Conservation (phyloP, 2,113 vertebrate species). For the Pterophyllum scalare region DNA sequence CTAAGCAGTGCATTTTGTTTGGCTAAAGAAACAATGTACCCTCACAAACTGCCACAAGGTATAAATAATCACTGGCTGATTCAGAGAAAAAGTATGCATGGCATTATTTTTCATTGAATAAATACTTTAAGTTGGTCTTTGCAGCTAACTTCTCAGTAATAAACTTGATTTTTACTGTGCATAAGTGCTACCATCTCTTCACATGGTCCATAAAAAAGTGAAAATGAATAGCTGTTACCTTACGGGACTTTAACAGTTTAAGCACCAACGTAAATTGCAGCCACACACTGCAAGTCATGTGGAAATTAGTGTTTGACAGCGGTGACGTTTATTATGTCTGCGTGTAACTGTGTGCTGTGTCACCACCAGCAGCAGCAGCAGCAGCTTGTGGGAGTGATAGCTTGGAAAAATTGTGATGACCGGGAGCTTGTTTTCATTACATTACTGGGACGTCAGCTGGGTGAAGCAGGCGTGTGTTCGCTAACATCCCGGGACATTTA, state of each 20-base stretch:
- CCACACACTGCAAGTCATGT: conserved; percentile 43
- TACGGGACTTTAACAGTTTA: conserved; percentile 44
- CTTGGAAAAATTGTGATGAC: conserved; percentile 68
- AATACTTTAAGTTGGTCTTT: conserved; percentile 40
- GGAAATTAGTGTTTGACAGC: conserved; percentile 64
- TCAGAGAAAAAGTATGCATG: conserved; percentile 28
- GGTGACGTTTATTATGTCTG: conserved; percentile 63
- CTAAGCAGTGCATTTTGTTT: conserved; percentile 9
- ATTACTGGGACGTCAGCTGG: conserved; percentile 42
- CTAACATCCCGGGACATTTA: conserved; percentile 45
- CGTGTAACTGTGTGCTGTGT: conserved; percentile 61
- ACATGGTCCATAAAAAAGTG: conserved; percentile 56
- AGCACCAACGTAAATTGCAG: conserved; percentile 51
- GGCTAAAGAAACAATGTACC: conserved; percentile 27
- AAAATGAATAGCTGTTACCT: conserved; percentile 70
- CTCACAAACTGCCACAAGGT: conserved; percentile 6
- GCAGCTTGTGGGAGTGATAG: conserved; percentile 48
- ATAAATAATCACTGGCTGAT: conserved; percentile 34
- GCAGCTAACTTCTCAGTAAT: conserved; percentile 50
- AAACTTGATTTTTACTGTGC: conserved; percentile 63
- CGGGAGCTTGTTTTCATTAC: conserved; percentile 65
- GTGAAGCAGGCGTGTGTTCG: conserved; percentile 49
- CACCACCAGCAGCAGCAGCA: conserved; percentile 24
- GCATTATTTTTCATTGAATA: conserved; percentile 50
- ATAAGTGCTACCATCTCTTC: conserved; percentile 52